Percentiles rank a stretch among this genome's conserved stretches.
Evolutionary conservation across 2,888 invertebrate genomes (phyloP).

Genomic region (Rhingia rostrata): DNA sequence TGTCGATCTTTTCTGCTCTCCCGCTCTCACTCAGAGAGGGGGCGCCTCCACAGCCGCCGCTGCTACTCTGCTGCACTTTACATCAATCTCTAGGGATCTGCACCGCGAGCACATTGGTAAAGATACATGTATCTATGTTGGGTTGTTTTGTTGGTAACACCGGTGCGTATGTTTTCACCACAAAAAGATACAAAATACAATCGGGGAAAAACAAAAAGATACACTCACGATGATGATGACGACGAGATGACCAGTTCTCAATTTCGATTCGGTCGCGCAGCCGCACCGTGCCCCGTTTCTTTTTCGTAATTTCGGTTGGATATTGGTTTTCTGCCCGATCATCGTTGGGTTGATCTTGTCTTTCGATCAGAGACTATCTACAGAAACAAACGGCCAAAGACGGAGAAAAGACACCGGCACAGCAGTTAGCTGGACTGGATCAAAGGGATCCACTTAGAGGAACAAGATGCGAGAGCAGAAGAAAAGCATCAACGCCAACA

Average conservation of each 20-base stretch:
- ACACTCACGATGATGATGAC: slow-evolving; percentile 33
- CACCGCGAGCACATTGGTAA: slow-evolving; percentile 1
- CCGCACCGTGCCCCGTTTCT: background rate
- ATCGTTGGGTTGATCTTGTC: slow-evolving; percentile 66
- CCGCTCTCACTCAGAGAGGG: background rate
- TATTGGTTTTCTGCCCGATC: slow-evolving; percentile 76
- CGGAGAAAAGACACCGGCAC: slow-evolving; percentile 15
- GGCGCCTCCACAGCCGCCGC: background rate
- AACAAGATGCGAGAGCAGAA: slow-evolving; percentile 31
- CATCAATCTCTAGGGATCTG: slow-evolving; percentile 49
- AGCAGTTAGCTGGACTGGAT: slow-evolving; percentile 50
- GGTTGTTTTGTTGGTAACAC: slow-evolving; percentile 19
- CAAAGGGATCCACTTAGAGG: slow-evolving; percentile 46
- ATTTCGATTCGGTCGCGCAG: slow-evolving; percentile 60
- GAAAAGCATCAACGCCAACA: slow-evolving; percentile 71
- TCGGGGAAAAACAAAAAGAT: slow-evolving; percentile 54
- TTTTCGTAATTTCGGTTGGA: slow-evolving; percentile 48
- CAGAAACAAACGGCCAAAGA: slow-evolving; percentile 7
- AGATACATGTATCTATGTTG: background rate
- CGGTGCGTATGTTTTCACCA: slow-evolving; percentile 50
- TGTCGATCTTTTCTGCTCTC: slow-evolving; percentile 43
- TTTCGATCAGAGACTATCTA: slow-evolving; percentile 38
- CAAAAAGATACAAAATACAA: slow-evolving; percentile 53
- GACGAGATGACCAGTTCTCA: slow-evolving; percentile 62
- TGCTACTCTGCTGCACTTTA: slow-evolving; percentile 48